Conservation (phyloP, 2,797 vertebrate genomes). For the Hydrocynus forskahlii region DNA sequence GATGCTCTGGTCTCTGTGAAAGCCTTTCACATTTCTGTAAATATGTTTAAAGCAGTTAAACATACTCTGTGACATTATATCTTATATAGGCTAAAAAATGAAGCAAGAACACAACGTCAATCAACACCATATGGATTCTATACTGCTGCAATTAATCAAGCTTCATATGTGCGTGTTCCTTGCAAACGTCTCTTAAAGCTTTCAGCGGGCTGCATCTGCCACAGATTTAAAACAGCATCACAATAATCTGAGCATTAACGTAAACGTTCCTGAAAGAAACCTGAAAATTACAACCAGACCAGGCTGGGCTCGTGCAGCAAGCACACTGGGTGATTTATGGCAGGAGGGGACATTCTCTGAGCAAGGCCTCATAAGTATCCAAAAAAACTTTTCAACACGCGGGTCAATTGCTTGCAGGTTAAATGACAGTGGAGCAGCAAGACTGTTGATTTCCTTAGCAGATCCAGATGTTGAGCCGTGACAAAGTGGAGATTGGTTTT, state of each 20-base stretch:
- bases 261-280: constrained; percentile 56
- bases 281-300: constrained; percentile 54
- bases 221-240: constrained; percentile 39
- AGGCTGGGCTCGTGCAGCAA: constrained; percentile 40
- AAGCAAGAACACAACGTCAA: constrained; percentile 15
- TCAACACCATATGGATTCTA: constrained; percentile 29
- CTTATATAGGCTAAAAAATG: not conserved
- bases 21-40: not conserved
- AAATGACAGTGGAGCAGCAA: constrained; percentile 68
- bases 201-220: constrained; percentile 29
- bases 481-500: constrained; percentile 17
- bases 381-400: constrained; percentile 73
- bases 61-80: not conserved
- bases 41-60: not conserved
- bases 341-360: constrained; percentile 55
- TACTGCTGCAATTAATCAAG: constrained; percentile 37
- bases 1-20: not conserved
- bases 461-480: constrained; percentile 73
- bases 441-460: constrained; percentile 69
- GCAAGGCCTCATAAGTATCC: constrained; percentile 54
- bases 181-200: constrained; percentile 29
- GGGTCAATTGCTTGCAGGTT: constrained; percentile 73
- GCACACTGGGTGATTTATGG: constrained; percentile 66
- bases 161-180: not conserved
- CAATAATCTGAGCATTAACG: constrained; percentile 52